A percentile compares a stretch with the other conserved stretches of the same genome.
Evolutionary conservation across 2,888 invertebrate species (phyloP).

Genomic region (Carcina quercana): DNA sequence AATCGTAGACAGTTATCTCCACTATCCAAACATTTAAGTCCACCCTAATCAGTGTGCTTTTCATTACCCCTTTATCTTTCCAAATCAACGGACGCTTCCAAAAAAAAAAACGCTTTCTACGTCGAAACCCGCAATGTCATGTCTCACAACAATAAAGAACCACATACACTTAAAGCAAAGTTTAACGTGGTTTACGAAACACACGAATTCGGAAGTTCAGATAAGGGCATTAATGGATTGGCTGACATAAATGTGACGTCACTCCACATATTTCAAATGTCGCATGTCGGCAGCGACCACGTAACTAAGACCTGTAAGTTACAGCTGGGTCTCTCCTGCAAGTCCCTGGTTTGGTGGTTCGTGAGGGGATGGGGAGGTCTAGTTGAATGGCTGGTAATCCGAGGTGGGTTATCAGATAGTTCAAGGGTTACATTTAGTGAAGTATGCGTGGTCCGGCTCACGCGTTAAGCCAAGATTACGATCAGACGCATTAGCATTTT

Average conservation of each 20-base stretch:
- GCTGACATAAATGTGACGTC: slow-evolving; percentile 73
- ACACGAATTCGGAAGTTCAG: slow-evolving; percentile 67
- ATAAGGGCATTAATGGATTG: slow-evolving; percentile 72
- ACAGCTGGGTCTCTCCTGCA: neutral
- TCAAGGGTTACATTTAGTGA: slow-evolving; percentile 64
- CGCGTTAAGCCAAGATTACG: slow-evolving; percentile 55
- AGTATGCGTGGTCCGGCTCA: slow-evolving; percentile 64
- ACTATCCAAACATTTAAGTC: too few relatives aligned
- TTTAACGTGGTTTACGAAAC: slow-evolving; percentile 39
- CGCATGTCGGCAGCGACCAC: slow-evolving; percentile 48
- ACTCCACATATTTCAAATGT: slow-evolving; percentile 68
- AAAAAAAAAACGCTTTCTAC: too few relatives aligned
- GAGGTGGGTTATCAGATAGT: slow-evolving; percentile 60
- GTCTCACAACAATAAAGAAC: slow-evolving; percentile 46
- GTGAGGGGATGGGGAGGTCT: slow-evolving; percentile 23
- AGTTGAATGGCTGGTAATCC: slow-evolving; percentile 28
- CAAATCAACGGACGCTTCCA: too few relatives aligned
- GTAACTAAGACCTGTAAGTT: slow-evolving; percentile 23
- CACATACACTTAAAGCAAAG: slow-evolving; percentile 38
- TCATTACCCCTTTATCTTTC: too few relatives aligned
- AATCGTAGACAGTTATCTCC: too few relatives aligned
- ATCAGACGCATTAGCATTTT: slow-evolving; percentile 66
- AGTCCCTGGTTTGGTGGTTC: neutral
- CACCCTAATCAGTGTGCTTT: too few relatives aligned
- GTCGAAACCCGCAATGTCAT: slow-evolving; percentile 48